Evolutionary conservation across 1,140 invertebrate species (phyloP).

Genomic region (Proctacanthus coquilletti): DNA sequence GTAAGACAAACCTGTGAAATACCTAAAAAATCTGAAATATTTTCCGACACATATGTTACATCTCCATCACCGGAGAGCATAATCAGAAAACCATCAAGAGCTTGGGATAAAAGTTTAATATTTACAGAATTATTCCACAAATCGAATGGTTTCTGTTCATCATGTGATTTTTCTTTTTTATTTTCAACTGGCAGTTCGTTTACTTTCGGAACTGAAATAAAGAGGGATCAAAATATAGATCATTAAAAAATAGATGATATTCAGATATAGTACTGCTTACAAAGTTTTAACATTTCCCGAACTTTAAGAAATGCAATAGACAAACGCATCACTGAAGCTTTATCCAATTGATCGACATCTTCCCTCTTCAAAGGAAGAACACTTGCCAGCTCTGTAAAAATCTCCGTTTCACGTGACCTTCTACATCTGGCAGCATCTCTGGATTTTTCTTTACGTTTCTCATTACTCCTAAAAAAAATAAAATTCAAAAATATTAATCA

Average conservation of each 20-base stretch:
- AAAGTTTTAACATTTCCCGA: conserved; percentile 59
- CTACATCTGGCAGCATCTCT: conserved; percentile 84
- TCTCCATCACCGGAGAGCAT: conserved; percentile 76
- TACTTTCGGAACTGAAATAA: conserved; percentile 32
- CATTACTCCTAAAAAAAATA: conserved; percentile 62
- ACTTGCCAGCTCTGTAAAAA: conserved; percentile 74
- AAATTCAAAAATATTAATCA: conserved; percentile 4
- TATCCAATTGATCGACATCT: conserved; percentile 76
- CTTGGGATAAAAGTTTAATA: conserved; percentile 32
- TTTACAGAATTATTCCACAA: conserved; percentile 16
- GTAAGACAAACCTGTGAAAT: conserved; percentile 63
- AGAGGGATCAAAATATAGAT: conserved; percentile 6
- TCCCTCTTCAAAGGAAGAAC: conserved; percentile 62
- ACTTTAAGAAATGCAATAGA: conserved; percentile 80
- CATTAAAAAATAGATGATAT: neutral
- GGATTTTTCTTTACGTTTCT: conserved; percentile 93
- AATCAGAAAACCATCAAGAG: conserved; percentile 76
- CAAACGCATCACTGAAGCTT: conserved; percentile 89
- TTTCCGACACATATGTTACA: conserved; percentile 81
- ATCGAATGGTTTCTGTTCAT: conserved; percentile 19
- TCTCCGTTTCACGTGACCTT: conserved; percentile 84
- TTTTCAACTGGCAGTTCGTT: conserved; percentile 10
- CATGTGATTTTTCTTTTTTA: conserved; percentile 14
- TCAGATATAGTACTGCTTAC: conserved; percentile 38
- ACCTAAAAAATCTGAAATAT: conserved; percentile 76